These are phyloP conservation scores for Gambusia affinis DNA, from an alignment of 2,113 vertebrate genomes.

Conservation along the genomic window DNA sequence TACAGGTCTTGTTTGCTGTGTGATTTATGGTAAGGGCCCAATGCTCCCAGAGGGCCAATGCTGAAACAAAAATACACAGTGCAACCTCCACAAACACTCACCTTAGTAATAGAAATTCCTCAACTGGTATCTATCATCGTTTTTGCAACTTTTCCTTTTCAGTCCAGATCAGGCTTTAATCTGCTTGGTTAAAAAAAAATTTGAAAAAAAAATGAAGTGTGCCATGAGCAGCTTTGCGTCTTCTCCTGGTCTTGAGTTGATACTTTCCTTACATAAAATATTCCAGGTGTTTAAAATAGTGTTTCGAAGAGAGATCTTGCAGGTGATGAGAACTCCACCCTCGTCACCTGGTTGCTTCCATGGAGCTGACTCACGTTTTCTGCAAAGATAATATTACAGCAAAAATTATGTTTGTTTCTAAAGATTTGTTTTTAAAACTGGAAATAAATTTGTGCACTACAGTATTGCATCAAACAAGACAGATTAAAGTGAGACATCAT, in stretches of 20 bases:
- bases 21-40: constrained; percentile 68
- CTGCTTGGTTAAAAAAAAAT: not conserved
- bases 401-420: not conserved
- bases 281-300: not conserved
- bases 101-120: constrained; percentile 38
- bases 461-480: not conserved
- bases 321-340: too few relatives aligned
- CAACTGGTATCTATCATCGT: constrained; percentile 15
- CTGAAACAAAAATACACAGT: constrained; percentile 62
- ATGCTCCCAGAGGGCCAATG: constrained; percentile 70
- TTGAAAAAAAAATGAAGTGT: too few relatives aligned
- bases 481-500: not conserved
- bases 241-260: too few relatives aligned
- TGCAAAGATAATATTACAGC: not conserved
- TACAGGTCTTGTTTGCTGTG: constrained; percentile 64
- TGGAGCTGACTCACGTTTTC: not conserved
- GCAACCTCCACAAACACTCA: constrained; percentile 25
- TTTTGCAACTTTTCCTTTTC: not conserved
- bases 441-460: not conserved
- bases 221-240: too few relatives aligned
- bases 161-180: not conserved
- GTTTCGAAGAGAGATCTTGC: not conserved
- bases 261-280: too few relatives aligned
- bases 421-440: not conserved
- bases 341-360: too few relatives aligned